These are phyloP conservation scores for Cacoxenus indagator DNA, from an alignment of 2,888 invertebrate genomes.

Conservation along the genomic window DNA sequence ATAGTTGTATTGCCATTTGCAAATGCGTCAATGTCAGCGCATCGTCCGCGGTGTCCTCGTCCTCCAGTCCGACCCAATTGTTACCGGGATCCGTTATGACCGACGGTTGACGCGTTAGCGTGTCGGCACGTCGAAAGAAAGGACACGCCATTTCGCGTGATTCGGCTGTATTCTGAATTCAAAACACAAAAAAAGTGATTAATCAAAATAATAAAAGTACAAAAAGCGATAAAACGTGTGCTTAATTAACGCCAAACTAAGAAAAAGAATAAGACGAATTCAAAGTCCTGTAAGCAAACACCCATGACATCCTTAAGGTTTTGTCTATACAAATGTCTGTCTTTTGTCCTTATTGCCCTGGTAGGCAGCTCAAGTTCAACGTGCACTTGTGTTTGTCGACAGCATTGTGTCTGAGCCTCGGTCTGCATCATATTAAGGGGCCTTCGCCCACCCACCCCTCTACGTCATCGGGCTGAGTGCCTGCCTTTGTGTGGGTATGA, in stretches of 20 bases:
- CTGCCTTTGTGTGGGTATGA: neutral
- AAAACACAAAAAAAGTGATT: slow-evolving; percentile 15
- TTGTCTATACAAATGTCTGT: no score
- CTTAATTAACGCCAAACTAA: neutral
- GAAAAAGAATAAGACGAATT: no score
- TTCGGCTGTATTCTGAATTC: neutral
- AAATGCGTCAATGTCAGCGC: slow-evolving; percentile 78
- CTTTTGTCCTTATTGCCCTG: slow-evolving; percentile 9
- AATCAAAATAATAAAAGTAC: neutral
- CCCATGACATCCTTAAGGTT: neutral
- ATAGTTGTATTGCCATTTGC: slow-evolving; percentile 83
- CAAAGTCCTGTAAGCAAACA: neutral
- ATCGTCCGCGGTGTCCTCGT: slow-evolving; percentile 69
- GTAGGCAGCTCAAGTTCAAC: slow-evolving; percentile 53
- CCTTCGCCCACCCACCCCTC: neutral
- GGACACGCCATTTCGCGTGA: slow-evolving; percentile 68
- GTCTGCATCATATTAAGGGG: neutral
- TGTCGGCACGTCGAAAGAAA: slow-evolving; percentile 68
- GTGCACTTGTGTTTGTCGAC: slow-evolving; percentile 40
- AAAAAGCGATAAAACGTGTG: neutral
- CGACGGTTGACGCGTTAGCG: slow-evolving; percentile 68
- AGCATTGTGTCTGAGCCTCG: slow-evolving; percentile 26
- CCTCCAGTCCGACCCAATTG: slow-evolving; percentile 67
- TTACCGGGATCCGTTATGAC: slow-evolving; percentile 60
- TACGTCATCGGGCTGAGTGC: neutral